Evolutionary conservation across 2,888 invertebrate species (phyloP).

Genomic region (Caenorhabditis sp.): DNA sequence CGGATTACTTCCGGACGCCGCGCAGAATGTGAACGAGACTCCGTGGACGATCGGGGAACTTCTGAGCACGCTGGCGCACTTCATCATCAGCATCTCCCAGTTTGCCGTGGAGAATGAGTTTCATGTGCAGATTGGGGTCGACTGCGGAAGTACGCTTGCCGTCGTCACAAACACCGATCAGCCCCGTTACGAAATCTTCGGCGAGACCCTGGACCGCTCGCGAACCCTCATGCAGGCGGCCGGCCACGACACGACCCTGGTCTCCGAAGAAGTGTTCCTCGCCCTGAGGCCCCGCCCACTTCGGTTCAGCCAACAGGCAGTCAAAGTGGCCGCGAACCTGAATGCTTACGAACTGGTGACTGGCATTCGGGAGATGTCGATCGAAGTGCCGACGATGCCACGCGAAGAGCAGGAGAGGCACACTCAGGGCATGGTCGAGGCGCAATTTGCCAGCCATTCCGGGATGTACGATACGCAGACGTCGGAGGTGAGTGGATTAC

Average conservation of each 20-base stretch:
- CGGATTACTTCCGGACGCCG: conserved; percentile 75
- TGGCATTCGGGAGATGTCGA: conserved; percentile 20
- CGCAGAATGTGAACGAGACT: conserved; percentile 75
- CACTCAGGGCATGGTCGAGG: conserved; percentile 50
- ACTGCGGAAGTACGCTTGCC: conserved; percentile 75
- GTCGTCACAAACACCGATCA: conserved; percentile 71
- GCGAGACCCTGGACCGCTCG: conserved; percentile 66
- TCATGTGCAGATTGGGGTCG: conserved; percentile 74
- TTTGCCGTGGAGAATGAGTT: conserved; percentile 73
- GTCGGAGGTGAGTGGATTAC: conserved; percentile 30
- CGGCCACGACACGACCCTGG: conserved; percentile 60
- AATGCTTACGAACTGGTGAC: conserved; percentile 61
- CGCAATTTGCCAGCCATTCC: conserved; percentile 42
- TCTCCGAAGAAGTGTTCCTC: conserved; percentile 73
- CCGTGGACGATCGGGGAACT: conserved; percentile 78
- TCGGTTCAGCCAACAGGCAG: conserved; percentile 61
- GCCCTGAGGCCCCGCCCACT: conserved; percentile 76
- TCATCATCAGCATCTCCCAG: conserved; percentile 66
- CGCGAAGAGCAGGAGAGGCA: conserved; percentile 52
- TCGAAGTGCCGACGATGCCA: conserved; percentile 44
- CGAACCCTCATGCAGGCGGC: conserved; percentile 65
- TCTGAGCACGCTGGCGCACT: conserved; percentile 71
- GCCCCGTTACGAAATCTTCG: conserved; percentile 75
- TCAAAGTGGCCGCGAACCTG: conserved; percentile 52
- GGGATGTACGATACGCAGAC: conserved; percentile 56